phyloP scores from a whole-genome alignment of 2,888 invertebrate species.

The Willowsia nigromaculata region DNA sequence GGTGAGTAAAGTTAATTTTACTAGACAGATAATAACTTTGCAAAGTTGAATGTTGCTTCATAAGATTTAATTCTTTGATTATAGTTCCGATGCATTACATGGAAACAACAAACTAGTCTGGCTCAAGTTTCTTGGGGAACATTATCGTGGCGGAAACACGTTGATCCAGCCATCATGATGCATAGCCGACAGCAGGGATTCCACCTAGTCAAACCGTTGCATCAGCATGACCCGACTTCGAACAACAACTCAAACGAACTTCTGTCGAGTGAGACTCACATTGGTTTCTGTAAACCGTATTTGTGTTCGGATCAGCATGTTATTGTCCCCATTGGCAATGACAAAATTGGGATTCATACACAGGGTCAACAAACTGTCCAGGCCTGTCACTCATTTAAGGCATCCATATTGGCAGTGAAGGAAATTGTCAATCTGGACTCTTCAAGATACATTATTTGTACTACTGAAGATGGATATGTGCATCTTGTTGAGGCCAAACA shows the following conservation, averaged over 20 bases:
- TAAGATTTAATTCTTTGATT: not conserved
- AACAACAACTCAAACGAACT: conserved; percentile 12
- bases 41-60: too few relatives aligned
- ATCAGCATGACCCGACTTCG: not conserved
- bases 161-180: conserved; percentile 41
- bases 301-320: conserved; percentile 50
- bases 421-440: not conserved
- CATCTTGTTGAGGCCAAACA: conserved; percentile 6
- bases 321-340: conserved; percentile 42
- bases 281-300: conserved; percentile 59
- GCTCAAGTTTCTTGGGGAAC: conserved; percentile 50
- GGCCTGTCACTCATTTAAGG: not conserved
- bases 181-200: conserved; percentile 50
- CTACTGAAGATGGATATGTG: conserved; percentile 48
- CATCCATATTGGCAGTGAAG: conserved; percentile 41
- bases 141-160: conserved; percentile 20
- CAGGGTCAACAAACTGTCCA: not conserved
- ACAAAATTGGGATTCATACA: conserved; percentile 34
- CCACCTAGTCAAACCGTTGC: conserved; percentile 16
- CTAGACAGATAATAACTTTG: too few relatives aligned
- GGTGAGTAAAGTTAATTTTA: conserved; percentile 9
- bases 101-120: conserved; percentile 43
- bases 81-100: conserved; percentile 45
- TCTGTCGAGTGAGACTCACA: conserved; percentile 45
- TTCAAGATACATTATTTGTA: not conserved